These are phyloP conservation scores for Orgyia antiqua DNA, from an alignment of 2,888 invertebrate genomes.

Conservation along the genomic window DNA sequence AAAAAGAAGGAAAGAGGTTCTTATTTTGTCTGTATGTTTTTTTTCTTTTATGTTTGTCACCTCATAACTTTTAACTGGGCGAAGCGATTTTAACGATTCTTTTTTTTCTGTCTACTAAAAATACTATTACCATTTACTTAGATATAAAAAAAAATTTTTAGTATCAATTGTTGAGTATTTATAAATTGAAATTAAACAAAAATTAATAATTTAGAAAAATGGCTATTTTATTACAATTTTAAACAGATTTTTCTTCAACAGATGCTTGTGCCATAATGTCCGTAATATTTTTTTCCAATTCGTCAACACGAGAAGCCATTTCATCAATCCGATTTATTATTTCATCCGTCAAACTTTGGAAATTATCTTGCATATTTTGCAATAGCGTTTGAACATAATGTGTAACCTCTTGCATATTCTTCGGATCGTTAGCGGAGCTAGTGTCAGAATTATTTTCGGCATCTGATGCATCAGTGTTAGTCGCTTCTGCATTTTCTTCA, in stretches of 20 bases:
- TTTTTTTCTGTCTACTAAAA: too few relatives aligned
- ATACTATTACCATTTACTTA: too few relatives aligned
- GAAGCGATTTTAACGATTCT: too few relatives aligned
- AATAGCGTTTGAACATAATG: conserved; percentile 96
- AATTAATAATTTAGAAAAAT: too few relatives aligned
- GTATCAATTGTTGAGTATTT: too few relatives aligned
- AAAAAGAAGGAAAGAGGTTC: too few relatives aligned
- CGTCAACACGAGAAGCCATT: conserved; percentile 98
- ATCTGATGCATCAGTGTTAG: conserved; percentile 41
- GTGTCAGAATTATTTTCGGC: conserved; percentile 51
- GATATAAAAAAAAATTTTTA: too few relatives aligned
- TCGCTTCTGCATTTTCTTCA: conserved; percentile 54
- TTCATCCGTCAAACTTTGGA: conserved; percentile 99
- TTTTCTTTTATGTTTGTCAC: too few relatives aligned
- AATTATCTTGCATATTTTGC: conserved; percentile 98
- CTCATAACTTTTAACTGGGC: too few relatives aligned
- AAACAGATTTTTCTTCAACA: conserved; percentile 82
- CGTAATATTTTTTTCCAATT: conserved; percentile 97
- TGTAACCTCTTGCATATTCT: conserved; percentile 95
- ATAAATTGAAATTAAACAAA: too few relatives aligned
- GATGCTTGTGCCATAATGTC: conserved; percentile 99
- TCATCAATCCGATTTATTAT: conserved; percentile 98
- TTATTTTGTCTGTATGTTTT: too few relatives aligned
- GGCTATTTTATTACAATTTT: neutral
- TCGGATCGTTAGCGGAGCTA: conserved; percentile 84